These are phyloP conservation scores for Temnopleurus reevesii DNA, from an alignment of 53 echinoderm and acorn worm genomes.

Conservation along the genomic window DNA sequence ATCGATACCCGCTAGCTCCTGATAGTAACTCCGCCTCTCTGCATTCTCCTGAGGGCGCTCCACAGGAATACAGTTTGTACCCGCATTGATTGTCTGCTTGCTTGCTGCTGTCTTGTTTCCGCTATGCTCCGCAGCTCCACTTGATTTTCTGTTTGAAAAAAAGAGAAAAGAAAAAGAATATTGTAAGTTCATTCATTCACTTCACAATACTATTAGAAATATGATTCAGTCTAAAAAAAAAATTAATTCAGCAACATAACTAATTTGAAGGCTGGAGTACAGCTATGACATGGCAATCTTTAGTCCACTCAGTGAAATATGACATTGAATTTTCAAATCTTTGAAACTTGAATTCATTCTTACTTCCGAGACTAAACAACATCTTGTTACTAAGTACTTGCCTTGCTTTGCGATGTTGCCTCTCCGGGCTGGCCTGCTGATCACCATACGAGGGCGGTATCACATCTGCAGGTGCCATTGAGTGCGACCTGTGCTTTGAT, in stretches of 20 bases:
- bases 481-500: slow-evolving; percentile 33
- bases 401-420: slow-evolving; percentile 55
- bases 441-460: background rate
- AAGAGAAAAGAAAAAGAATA: background rate
- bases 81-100: slow-evolving; percentile 34
- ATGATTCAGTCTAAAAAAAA: background rate
- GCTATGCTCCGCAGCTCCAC: background rate
- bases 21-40: slow-evolving; percentile 85
- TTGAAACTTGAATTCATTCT: background rate
- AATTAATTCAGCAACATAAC: background rate
- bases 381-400: background rate
- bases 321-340: background rate
- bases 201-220: no score
- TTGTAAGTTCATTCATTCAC: no score
- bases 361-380: background rate
- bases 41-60: slow-evolving; percentile 77
- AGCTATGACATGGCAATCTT: background rate
- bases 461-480: slow-evolving; percentile 30
- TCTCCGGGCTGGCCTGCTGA: slow-evolving; percentile 43
- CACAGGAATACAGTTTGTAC: slow-evolving; percentile 7
- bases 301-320: background rate
- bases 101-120: background rate
- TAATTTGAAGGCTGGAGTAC: background rate
- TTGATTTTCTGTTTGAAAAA: slow-evolving; percentile 36
- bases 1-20: slow-evolving; percentile 93